Conservation (phyloP, 2,113 vertebrate genomes). For the Panurus biarmicus region DNA sequence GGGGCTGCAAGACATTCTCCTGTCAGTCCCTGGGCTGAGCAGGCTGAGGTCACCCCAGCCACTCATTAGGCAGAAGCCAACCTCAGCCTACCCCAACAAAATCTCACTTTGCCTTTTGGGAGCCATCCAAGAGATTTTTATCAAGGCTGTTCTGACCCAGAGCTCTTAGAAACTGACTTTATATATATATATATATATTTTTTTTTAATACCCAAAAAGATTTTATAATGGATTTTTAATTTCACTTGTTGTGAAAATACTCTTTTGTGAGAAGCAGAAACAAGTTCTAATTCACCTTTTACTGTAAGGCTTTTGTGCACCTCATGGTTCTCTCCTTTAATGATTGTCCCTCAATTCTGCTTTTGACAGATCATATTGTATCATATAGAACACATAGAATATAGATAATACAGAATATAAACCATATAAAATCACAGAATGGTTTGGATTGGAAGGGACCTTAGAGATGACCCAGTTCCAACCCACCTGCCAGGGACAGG, state of each 20-base stretch:
- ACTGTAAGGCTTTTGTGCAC: not conserved
- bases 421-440: not conserved
- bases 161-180: not conserved
- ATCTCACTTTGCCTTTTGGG: not conserved
- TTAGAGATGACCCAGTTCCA: not conserved
- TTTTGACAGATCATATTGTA: not conserved
- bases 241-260: not conserved
- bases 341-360: not conserved
- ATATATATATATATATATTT: too few species aligned
- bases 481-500: not conserved
- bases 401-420: not conserved
- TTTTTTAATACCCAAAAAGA: not conserved
- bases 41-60: not conserved
- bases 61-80: accelerated
- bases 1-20: not conserved
- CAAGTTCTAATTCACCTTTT: not conserved
- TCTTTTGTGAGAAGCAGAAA: not conserved
- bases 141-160: not conserved
- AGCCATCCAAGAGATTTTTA: not conserved
- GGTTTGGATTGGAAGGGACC: not conserved
- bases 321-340: not conserved
- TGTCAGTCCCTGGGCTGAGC: not conserved
- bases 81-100: not conserved
- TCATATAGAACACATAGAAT: not conserved
- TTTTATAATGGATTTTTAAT: not conserved